Conservation (phyloP, 2,888 invertebrate genomes). For the Tolmerus cingulatus region DNA sequence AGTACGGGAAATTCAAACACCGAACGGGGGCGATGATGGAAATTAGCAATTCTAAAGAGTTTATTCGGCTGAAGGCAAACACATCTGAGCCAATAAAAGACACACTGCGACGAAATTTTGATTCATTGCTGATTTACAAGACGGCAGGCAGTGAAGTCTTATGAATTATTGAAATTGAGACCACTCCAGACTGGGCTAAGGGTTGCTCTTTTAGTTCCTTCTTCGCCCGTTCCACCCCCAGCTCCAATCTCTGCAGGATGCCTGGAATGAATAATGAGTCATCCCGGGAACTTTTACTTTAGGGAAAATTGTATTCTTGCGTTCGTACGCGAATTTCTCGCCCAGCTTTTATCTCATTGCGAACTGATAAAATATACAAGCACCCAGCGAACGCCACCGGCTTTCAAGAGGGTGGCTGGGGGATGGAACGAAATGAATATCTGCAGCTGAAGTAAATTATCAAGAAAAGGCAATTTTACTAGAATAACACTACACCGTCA, state of each 20-base stretch:
- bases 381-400: background rate
- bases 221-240: background rate
- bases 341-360: background rate
- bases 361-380: constrained; percentile 15
- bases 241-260: background rate
- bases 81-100: constrained; percentile 38
- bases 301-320: constrained; percentile 15
- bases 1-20: background rate
- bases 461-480: constrained; percentile 8
- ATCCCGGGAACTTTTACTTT: constrained; percentile 5
- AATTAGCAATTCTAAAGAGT: constrained; percentile 18
- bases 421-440: background rate
- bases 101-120: constrained; percentile 36
- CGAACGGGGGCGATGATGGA: background rate
- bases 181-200: background rate
- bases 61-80: constrained; percentile 13
- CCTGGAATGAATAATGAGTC: constrained; percentile 26
- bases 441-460: constrained; percentile 1
- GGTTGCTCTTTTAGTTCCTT: constrained; percentile 18
- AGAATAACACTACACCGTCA: background rate
- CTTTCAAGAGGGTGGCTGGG: background rate
- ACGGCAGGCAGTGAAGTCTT: constrained; percentile 25
- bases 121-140: constrained; percentile 39
- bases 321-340: background rate
- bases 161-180: constrained; percentile 39